Base-by-base conservation (phyloP, 2,113 vertebrate species). In the Lagopus muta region DNA sequence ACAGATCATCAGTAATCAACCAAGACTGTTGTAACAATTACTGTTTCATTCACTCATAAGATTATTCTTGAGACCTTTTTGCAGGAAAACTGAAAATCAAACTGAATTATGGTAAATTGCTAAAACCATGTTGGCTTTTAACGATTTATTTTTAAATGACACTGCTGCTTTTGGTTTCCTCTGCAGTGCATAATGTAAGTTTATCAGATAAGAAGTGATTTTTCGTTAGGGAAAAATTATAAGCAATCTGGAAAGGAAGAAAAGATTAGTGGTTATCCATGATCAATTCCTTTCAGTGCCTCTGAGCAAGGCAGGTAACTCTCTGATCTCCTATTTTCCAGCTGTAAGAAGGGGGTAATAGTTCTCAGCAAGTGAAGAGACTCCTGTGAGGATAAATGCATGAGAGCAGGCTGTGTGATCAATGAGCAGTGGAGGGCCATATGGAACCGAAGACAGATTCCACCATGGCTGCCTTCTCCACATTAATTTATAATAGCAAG, bases 401-500 rank as follows among this genome's bases (percentile, higher is more conserved):
- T 71, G 91, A 13, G 71, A 93, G 71, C 82, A 88, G 72, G 76
- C 76, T 81, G 38, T 32, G 12, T 70, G 91, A 89, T 92, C 95
- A 86, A 65, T 11, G 82, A 88, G 89, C 91, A 91, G 17, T 27
- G 75, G 19, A 83, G 50, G 60, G 45, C 84, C 91, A 96, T 82
- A 91, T 96, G 95, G 93, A 67, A 77, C 47, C 2, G 9, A 75
- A 57, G 40, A 75, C 81, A 93, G 81, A 84, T 84, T 82, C 88
- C 62, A 86, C 85, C 79, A 62, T 67, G 54, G 88, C 82, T 89
- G 60, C 80, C 85, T 91, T 91, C 82, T 90, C 86, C 82, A 90
- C 93, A 81, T 88, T 94, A 92, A 95, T 96, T 94, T 94, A 73
- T 91, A 96, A 96, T 94, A 94, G 69, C 14, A 2, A 90, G 69